A percentile compares a stretch with the other conserved stretches of the same genome.
These are phyloP conservation scores for Acridotheres tristis DNA, from an alignment of 2,797 vertebrate genomes.

Conservation along the genomic window DNA sequence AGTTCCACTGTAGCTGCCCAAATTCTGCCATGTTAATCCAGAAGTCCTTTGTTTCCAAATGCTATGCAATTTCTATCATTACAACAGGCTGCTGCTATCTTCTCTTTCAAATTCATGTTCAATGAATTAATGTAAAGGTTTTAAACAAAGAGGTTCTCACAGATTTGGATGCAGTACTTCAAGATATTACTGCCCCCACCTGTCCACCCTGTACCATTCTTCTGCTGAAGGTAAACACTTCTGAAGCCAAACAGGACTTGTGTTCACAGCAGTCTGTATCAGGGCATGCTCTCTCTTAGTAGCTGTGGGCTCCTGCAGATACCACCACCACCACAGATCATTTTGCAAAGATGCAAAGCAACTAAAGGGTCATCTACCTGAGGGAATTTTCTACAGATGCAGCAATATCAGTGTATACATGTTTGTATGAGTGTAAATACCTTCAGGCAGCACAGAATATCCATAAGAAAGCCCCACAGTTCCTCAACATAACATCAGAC, in stretches of 20 bases:
- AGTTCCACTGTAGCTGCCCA: background rate
- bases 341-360: background rate
- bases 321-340: background rate
- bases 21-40: background rate
- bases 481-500: background rate
- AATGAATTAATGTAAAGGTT: background rate
- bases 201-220: conserved; percentile 45
- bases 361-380: background rate
- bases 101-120: background rate
- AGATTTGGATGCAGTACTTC: conserved; percentile 17
- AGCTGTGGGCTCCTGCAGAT: rapidly evolving
- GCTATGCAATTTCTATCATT: background rate
- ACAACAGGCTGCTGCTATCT: background rate
- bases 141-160: conserved; percentile 1
- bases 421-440: background rate
- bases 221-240: background rate
- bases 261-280: background rate
- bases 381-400: background rate
- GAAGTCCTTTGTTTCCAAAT: conserved; percentile 11
- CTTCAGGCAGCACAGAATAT: background rate
- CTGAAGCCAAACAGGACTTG: background rate
- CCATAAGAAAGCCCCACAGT: background rate
- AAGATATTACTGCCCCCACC: conserved; percentile 65
- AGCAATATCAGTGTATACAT: background rate
- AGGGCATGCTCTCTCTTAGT: background rate